phyloP scores from a whole-genome alignment of 2,888 invertebrate genomes.

The Volucella zonaria region DNA sequence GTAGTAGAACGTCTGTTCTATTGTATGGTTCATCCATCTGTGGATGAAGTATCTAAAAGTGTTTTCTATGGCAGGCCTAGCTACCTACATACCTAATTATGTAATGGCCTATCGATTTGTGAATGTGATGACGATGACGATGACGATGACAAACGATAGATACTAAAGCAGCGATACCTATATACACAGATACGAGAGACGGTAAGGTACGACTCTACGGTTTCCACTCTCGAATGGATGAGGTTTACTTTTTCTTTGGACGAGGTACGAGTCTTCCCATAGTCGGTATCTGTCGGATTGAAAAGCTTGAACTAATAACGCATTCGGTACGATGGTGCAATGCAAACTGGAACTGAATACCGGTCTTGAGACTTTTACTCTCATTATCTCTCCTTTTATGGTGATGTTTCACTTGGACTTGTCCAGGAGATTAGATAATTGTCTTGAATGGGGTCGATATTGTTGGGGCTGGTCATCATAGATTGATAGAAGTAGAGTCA shows the following conservation, averaged over 20 bases:
- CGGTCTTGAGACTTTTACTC: constrained; percentile 70
- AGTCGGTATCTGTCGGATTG: constrained; percentile 29
- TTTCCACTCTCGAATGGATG: constrained; percentile 47
- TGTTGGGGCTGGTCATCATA: too few relatives aligned
- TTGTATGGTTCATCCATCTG: too few relatives aligned
- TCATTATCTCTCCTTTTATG: constrained; percentile 72
- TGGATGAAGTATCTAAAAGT: neutral
- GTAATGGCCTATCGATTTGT: constrained; percentile 67
- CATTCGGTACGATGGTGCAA: constrained; percentile 33
- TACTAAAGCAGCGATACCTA: neutral
- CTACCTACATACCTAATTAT: constrained; percentile 70
- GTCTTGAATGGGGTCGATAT: constrained; percentile 52
- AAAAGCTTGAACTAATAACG: constrained; percentile 66
- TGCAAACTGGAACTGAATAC: constrained; percentile 58
- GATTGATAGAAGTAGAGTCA: too few relatives aligned
- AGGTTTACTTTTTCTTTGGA: constrained; percentile 20
- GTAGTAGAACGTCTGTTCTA: neutral
- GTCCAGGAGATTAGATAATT: constrained; percentile 71
- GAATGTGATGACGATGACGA: neutral
- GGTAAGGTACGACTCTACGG: neutral
- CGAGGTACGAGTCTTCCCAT: neutral
- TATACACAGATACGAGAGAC: too few relatives aligned
- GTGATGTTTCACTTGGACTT: constrained; percentile 70
- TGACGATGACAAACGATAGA: neutral
- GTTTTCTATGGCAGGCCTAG: constrained; percentile 33